Evolutionary conservation across 2,113 vertebrate genomes (phyloP).

Genomic region (Acrocephalus arundinaceus): DNA sequence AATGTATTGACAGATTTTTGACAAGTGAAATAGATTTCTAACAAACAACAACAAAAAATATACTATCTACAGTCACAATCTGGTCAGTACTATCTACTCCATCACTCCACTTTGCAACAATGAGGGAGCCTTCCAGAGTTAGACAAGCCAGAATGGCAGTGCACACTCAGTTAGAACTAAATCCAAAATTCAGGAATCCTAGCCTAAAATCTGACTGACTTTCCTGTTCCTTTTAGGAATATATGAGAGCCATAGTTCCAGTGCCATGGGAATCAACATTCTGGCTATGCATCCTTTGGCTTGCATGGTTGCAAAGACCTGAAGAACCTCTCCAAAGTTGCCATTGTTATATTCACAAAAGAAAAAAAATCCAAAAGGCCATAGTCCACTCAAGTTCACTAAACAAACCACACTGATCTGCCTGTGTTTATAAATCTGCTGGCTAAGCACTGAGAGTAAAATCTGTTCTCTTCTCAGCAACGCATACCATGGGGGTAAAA

Average conservation of each 20-base stretch:
- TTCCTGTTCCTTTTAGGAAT: neutral
- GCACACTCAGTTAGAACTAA: neutral
- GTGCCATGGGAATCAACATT: neutral
- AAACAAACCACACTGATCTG: neutral
- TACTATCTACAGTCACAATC: neutral
- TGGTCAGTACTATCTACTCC: neutral
- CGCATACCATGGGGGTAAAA: neutral
- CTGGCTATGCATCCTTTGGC: neutral
- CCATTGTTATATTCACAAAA: neutral
- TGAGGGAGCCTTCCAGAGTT: neutral
- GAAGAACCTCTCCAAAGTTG: neutral
- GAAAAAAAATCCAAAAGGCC: neutral
- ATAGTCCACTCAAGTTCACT: neutral
- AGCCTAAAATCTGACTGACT: neutral
- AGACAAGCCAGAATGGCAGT: neutral
- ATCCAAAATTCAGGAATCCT: neutral
- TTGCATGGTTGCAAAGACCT: neutral
- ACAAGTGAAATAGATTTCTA: neutral
- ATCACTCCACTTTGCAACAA: neutral
- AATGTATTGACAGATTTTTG: neutral
- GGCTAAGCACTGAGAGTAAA: neutral
- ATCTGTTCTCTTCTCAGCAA: neutral
- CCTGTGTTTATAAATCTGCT: neutral
- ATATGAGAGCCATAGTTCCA: neutral
- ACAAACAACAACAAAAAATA: neutral